phyloP scores from a whole-genome alignment of 2,797 vertebrate species.

The Linurgus olivaceus region DNA sequence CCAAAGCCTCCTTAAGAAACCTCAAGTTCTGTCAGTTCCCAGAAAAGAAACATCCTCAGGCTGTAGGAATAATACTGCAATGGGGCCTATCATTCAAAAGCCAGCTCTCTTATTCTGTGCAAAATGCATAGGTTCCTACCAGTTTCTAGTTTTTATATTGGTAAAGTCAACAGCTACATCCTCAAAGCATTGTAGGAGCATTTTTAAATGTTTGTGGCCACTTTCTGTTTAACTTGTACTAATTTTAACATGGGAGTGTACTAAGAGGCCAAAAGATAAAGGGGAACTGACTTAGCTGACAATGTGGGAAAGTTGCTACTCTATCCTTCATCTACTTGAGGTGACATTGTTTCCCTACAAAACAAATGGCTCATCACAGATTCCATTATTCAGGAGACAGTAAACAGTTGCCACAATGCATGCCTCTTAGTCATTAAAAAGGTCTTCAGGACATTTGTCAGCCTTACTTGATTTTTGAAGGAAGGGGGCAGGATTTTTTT shows the following conservation, averaged over 20 bases:
- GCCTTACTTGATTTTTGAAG: background rate
- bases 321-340: background rate
- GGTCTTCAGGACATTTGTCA: background rate
- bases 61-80: background rate
- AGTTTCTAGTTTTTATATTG: background rate
- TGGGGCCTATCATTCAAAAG: background rate
- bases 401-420: background rate
- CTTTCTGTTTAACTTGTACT: background rate
- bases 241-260: background rate
- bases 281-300: background rate
- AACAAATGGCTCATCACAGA: conserved; percentile 26
- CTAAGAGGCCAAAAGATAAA: background rate
- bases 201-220: background rate
- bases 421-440: background rate
- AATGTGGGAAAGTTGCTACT: background rate
- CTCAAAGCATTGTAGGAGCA: background rate
- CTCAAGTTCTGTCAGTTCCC: background rate
- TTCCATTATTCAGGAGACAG: background rate
- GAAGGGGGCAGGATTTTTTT: fast-evolving
- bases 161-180: background rate
- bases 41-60: background rate
- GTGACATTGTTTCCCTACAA: background rate
- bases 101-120: background rate
- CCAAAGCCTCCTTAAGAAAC: conserved; percentile 28
- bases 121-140: background rate